Base-by-base conservation (phyloP, 37 sponge, comb jelly and placozoan genomes). In the Lycopodina hypogea region DNA sequence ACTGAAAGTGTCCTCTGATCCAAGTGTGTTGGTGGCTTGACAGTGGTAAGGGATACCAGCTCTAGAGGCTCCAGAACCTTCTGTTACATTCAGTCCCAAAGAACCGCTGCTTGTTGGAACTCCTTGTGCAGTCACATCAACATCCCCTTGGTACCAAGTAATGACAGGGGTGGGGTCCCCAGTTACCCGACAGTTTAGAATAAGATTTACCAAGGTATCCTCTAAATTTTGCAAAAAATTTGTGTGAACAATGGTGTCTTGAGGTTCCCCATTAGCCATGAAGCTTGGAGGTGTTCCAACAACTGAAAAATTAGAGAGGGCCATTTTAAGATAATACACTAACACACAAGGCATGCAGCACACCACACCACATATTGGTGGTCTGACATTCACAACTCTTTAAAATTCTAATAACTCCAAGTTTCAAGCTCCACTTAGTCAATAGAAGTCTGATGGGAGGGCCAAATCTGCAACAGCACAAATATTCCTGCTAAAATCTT, bases 21-120 rank as follows among this genome's bases (percentile, higher is more conserved):
- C 88, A 56, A 89, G 40, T 18, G 52, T 60, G 55, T 77, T 88
- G 57, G 41, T 69, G 45, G 84, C 89, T 17, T 32, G 18, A 72
- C 89, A 89, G 75, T 78, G 65, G 51, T 83, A 89, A 35, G 29
- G 64, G 24, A 82, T 61, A 42, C 88, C 88, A n/a, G 17, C 64
- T 29, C 19, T 4, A 60, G 50, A 74, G 36, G 84, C 84, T 78
- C 74, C 41, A 0, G 15, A 39, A 6, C 29, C 75, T 29, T 83
- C 75, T n/a, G 57, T 74, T 33, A 89, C 78, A 24, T 71, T 71
- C 4, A 39, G 19, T 3, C 32, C 41, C 42, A 42, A 70, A 24
- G 42, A 18, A 28, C 12, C 4, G 6, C 12, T 23, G 12, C 12
- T 59, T 3, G 28, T 26, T 17, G 3, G n/a, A 17, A 59, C 12